A percentile compares a stretch with the other conserved stretches of the same genome.
Evolutionary conservation across 2,888 invertebrate genomes (phyloP).

Genomic region (Pyrochroa serraticornis): DNA sequence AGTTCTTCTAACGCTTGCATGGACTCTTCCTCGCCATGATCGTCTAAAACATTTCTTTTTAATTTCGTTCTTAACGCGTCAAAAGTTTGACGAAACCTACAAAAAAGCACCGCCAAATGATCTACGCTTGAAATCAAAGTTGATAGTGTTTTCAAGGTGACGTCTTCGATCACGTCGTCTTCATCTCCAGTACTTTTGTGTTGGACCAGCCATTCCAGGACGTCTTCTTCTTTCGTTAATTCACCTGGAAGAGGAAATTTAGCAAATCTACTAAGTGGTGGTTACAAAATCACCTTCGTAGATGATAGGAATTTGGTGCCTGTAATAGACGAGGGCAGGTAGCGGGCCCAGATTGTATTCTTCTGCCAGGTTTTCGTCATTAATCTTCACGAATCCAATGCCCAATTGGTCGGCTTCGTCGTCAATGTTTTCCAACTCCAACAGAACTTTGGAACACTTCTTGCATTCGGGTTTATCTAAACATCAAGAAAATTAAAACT

Average conservation of each 20-base stretch:
- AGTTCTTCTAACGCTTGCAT: constrained; percentile 84
- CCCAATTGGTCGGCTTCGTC: constrained; percentile 94
- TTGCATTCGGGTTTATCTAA: constrained; percentile 92
- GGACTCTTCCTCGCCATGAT: constrained; percentile 87
- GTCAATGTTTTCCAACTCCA: constrained; percentile 92
- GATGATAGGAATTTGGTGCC: constrained; percentile 92
- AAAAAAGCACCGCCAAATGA: constrained; percentile 90
- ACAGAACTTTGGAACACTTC: constrained; percentile 87
- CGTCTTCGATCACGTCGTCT: constrained; percentile 93
- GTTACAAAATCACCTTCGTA: constrained; percentile 75
- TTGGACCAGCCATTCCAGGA: constrained; percentile 90
- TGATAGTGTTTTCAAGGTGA: constrained; percentile 86
- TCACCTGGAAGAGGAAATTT: constrained; percentile 66
- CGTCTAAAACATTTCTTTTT: constrained; percentile 66
- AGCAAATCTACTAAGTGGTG: not conserved
- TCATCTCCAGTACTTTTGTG: constrained; percentile 94
- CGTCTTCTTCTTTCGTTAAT: constrained; percentile 88
- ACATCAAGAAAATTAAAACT: constrained; percentile 2
- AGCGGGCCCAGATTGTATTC: constrained; percentile 90
- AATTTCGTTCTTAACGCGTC: not conserved
- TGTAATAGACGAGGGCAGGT: constrained; percentile 90
- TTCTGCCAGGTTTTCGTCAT: constrained; percentile 87
- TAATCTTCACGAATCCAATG: constrained; percentile 93
- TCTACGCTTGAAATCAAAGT: constrained; percentile 89
- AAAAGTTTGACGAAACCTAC: constrained; percentile 64